These are phyloP conservation scores for Sebastes vulpes DNA, from an alignment of 2,797 vertebrate species.

Conservation along the genomic window DNA sequence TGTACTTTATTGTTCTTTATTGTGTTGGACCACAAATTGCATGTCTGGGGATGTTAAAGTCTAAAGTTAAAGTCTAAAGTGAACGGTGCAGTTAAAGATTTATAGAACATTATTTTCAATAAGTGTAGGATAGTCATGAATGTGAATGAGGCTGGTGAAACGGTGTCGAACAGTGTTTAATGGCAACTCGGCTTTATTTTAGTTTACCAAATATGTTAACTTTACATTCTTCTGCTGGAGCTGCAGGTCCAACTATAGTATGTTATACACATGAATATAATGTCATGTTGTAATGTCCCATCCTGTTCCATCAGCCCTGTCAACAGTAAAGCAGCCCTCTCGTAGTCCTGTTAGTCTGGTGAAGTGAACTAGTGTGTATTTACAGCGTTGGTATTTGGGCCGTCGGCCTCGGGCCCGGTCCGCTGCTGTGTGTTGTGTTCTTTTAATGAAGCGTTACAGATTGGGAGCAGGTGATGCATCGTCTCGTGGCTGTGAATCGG, in stretches of 20 bases:
- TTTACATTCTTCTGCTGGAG: too few species aligned
- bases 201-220: not conserved
- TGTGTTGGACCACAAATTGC: not conserved
- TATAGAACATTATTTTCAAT: not conserved
- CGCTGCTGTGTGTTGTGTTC: not conserved
- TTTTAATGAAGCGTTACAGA: constrained; percentile 4
- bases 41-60: not conserved
- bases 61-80: not conserved
- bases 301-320: too few species aligned
- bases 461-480: constrained; percentile 23
- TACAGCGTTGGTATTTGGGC: not conserved
- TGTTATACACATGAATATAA: too few species aligned
- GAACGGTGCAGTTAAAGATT: not conserved
- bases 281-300: too few species aligned
- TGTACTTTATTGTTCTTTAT: not conserved
- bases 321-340: too few species aligned
- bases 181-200: not conserved
- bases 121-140: not conserved
- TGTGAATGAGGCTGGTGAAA: not conserved
- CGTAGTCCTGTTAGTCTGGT: too few species aligned
- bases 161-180: not conserved
- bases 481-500: not conserved
- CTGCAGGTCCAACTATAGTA: too few species aligned
- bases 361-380: not conserved
- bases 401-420: not conserved